Conservation (phyloP, 2,888 invertebrate genomes). For the Drosophila setosimentum region DNA sequence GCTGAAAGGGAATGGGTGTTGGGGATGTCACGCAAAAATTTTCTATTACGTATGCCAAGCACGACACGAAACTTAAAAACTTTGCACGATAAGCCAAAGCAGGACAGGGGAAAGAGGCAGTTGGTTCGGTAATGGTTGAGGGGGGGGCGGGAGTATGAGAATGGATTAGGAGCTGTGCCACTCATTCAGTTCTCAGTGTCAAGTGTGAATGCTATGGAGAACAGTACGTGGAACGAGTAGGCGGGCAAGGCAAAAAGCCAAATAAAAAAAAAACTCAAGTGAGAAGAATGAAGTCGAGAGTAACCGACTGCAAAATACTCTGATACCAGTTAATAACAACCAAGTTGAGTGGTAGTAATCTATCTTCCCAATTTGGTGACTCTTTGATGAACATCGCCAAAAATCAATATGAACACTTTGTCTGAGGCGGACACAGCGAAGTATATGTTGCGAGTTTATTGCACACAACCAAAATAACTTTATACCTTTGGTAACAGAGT, state of each 20-base stretch:
- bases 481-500: neutral
- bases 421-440: neutral
- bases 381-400: neutral
- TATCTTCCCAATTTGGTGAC: neutral
- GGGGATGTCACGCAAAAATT: slow-evolving; percentile 45
- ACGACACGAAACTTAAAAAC: slow-evolving; percentile 81
- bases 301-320: neutral
- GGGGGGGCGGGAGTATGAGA: neutral
- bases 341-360: neutral
- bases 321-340: neutral
- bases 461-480: neutral
- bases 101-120: neutral
- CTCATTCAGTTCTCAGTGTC: slow-evolving; percentile 48
- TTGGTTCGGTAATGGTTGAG: too few species aligned
- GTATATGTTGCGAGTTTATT: neutral
- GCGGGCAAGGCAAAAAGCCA: neutral
- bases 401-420: neutral
- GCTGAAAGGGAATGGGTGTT: slow-evolving; percentile 23
- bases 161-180: slow-evolving; percentile 42
- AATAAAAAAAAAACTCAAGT: neutral
- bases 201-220: slow-evolving; percentile 22
- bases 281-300: neutral
- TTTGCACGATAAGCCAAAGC: slow-evolving; percentile 77
- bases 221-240: neutral
- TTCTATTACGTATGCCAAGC: slow-evolving; percentile 79